Evolutionary conservation across 2,888 invertebrate species (phyloP).

Genomic region (Orthosia gothica): DNA sequence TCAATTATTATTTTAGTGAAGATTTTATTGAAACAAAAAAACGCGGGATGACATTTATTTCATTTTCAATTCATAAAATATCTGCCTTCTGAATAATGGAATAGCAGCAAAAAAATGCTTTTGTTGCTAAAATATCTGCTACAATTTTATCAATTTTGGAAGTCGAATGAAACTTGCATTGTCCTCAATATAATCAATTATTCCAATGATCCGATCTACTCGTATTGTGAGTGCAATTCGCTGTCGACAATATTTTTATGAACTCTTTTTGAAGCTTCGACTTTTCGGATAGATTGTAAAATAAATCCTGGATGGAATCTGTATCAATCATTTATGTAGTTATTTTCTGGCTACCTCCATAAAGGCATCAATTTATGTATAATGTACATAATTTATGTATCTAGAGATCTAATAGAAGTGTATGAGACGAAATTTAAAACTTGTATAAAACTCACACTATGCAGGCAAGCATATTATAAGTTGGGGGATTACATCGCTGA

Average conservation of each 20-base stretch:
- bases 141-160: constrained; percentile 27
- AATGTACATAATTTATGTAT: no score
- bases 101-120: not conserved
- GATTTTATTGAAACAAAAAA: not conserved
- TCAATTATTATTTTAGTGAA: not conserved
- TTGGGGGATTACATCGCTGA: no score
- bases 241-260: not conserved
- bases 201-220: constrained; percentile 6
- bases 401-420: no score
- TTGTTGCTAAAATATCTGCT: constrained; percentile 4
- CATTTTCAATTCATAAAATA: not conserved
- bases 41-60: not conserved
- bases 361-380: no score
- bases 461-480: no score
- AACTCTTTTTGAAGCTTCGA: not conserved
- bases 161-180: not conserved
- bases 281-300: not conserved
- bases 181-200: constrained; percentile 29
- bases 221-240: constrained; percentile 21
- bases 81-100: not conserved
- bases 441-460: no score
- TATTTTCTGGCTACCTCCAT: no score
- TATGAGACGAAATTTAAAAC: no score
- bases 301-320: no score
- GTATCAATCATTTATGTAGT: no score